Evolutionary conservation across 2,797 vertebrate species (phyloP), one percentile per base, ranked within the genome.

Genomic region (Malurus leucopterus): DNA sequence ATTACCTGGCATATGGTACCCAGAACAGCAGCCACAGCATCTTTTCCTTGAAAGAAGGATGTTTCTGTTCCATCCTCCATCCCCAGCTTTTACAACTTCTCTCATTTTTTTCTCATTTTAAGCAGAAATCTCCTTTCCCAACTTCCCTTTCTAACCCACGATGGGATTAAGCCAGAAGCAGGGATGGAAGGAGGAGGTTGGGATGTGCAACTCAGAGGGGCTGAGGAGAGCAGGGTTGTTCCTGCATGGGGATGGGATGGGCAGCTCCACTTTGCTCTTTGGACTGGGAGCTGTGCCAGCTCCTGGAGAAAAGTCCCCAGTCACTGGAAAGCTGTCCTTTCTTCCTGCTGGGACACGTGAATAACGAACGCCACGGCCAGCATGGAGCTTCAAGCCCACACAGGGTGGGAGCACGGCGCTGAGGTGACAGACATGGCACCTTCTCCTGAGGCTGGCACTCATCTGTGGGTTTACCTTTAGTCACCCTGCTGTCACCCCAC

Each of bases 241-340:
- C 22, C 29, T 2, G 0, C 17, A 4, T 0, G 4, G 41, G 54
- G 43, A 72, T 0, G 0, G 46, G 27, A 72, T 24, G 2, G 5
- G 61, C 40, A 76, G 61, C 76, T 88, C 44, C 17, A 0, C n/a
- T 59, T 83, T 59, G 61, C 57, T 76, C 70, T 88, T 86, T 88
- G 84, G 69, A 88, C 65, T 51, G 6, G 63, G 50, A 82, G 34
- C 36, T 1, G 1, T 0, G 5, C 71, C 82, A 78, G 63, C 34
- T 55, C 78, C 67, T 18, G 67, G 29, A 51, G 41, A 40, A 63
- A 79, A 71, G 6, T 71, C 83, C 46, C 32, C 2, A 0, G 14
- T 2, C 20, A 6, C 50, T 0, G 0, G 59, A 32, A 64, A 59
- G 34, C 17, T 44, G n/a, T 4, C 8, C 8, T 67, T 57, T 53